These are phyloP conservation scores for Trichonephila inaurata DNA, from an alignment of 1,140 invertebrate species.

Conservation along the genomic window DNA sequence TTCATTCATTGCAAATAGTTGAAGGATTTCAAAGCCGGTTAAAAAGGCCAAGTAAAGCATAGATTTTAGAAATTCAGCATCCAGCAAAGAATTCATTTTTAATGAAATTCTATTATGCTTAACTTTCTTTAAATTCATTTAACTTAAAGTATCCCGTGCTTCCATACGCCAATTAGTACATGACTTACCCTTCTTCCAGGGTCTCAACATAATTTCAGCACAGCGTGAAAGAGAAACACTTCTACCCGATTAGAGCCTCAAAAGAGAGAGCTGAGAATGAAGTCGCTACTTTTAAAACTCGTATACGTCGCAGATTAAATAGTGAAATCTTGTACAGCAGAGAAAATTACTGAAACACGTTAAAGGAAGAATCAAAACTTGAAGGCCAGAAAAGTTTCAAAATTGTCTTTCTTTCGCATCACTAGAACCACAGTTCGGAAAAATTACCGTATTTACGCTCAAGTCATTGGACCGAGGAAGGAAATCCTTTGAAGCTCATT, in stretches of 20 bases:
- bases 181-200: neutral
- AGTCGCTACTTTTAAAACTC: neutral
- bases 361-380: neutral
- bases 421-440: neutral
- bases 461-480: neutral
- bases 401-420: slow-evolving; percentile 13
- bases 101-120: too few species aligned
- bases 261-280: slow-evolving; percentile 17
- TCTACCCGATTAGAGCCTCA: slow-evolving; percentile 6
- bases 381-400: neutral
- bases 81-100: too few species aligned
- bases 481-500: neutral
- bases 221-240: neutral
- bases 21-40: too few species aligned
- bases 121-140: too few species aligned
- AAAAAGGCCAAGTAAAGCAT: too few species aligned
- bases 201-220: neutral
- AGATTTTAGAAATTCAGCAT: too few species aligned
- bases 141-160: too few species aligned
- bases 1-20: too few species aligned
- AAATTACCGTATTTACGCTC: slow-evolving; percentile 20
- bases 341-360: neutral
- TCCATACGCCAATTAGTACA: too few species aligned
- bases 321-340: slow-evolving; percentile 29
- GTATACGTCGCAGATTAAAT: neutral